phyloP scores from a whole-genome alignment of 2,797 vertebrate genomes.

The Pteronotus mesoamericanus region DNA sequence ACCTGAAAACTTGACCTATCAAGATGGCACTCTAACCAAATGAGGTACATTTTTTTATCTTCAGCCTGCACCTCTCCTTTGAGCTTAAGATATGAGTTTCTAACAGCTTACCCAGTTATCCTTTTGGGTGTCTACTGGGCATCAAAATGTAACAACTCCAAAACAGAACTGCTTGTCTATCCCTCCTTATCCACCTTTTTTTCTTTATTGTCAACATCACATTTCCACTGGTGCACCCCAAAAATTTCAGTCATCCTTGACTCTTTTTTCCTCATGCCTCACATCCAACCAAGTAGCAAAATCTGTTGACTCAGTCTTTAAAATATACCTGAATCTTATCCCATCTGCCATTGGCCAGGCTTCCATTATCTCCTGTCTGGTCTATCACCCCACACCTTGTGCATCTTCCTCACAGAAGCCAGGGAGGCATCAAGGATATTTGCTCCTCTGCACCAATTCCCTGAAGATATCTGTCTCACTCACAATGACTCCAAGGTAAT shows the following conservation, averaged over 20 bases:
- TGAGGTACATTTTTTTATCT: too few relatives aligned
- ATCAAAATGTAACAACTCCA: neutral
- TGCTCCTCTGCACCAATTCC: neutral
- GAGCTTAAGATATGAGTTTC: neutral
- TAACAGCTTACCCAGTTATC: neutral
- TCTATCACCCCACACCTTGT: neutral
- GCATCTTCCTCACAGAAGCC: neutral
- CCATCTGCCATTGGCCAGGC: fast-evolving
- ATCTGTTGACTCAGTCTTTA: neutral
- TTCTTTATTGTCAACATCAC: neutral
- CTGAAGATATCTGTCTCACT: neutral
- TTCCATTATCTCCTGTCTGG: neutral
- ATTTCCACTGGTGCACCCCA: neutral
- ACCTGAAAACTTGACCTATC: too few relatives aligned
- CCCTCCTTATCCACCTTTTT: fast-evolving
- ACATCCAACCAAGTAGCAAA: neutral
- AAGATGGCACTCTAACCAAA: too few relatives aligned
- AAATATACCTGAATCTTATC: neutral
- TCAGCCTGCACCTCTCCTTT: neutral
- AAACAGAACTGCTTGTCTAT: neutral
- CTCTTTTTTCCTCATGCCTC: neutral
- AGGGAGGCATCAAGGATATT: neutral
- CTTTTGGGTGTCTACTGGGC: neutral
- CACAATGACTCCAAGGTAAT: neutral
- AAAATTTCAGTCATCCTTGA: neutral